Evolutionary conservation across 2,797 vertebrate species (phyloP), one percentile per base, ranked within the genome.

Genomic region (Rhinatrema bivittatum): DNA sequence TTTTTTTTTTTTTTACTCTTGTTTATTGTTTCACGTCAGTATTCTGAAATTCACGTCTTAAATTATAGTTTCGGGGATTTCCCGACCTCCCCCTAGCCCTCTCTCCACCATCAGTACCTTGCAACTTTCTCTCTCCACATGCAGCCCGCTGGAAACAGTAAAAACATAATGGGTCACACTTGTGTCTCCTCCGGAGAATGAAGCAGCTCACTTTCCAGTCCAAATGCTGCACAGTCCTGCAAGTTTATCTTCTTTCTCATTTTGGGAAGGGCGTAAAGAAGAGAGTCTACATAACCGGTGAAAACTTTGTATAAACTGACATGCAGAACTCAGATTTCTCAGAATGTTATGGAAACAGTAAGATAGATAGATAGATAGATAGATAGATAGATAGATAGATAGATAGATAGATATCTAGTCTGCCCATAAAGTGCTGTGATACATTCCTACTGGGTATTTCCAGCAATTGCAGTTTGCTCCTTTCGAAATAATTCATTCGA

Each of bases 111-210:
- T 14, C 30, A 21, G 42, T 18, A 17, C 29, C 12, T 24, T 22
- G 23, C 19, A 18, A 14, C 27, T 9, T 10, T 20, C 40, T 39
- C 43, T 29, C 20, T 38, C 46, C 46, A 50, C 29, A 47, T 50
- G 36, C 29, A 25, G 23, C 16, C 17, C 16, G 22, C 36, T 36
- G 22, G 15, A 29, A 30, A 42, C 25, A 20, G 34, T 14, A 12
- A 33, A 34, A 43, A 15, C 35, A 38, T 38, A 32, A 37, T 21
- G 16, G 15, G 19, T 38, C 29, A 17, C 20, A 22, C 14, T n/a
- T 7, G 9, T 19, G 15, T 17, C 13, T 42, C 34, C 34, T 33
- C 43, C 25, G 20, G 23, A 23, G 29, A 29, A 21, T 10, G 25
- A 36, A 39, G 9, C 11, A 10, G 8, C 5, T 11, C 13, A 15